Percentiles rank a stretch among this genome's conserved stretches.
Evolutionary conservation across 2,797 vertebrate genomes (phyloP).

Genomic region (Hephaestus fuliginosus): DNA sequence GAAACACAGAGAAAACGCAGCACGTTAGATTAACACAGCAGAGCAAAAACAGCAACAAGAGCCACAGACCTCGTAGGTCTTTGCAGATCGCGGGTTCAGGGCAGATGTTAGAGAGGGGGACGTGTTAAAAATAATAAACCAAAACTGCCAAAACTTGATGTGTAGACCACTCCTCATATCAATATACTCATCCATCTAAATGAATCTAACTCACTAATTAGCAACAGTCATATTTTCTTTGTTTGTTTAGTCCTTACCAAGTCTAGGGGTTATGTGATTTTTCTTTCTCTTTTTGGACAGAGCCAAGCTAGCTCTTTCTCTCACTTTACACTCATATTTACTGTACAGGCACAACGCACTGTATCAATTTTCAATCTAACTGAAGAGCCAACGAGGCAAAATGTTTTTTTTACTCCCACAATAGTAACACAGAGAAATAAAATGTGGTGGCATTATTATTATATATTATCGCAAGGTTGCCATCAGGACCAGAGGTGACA

Average conservation of each 20-base stretch:
- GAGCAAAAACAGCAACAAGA: neutral
- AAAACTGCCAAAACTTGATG: neutral
- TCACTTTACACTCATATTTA: neutral
- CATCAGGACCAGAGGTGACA: too few relatives aligned
- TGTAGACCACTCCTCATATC: neutral
- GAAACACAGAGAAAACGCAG: constrained; percentile 55
- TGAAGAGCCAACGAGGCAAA: too few relatives aligned
- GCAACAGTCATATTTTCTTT: neutral
- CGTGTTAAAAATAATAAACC: neutral
- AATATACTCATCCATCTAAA: neutral
- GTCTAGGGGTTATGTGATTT: neutral
- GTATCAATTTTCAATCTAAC: neutral
- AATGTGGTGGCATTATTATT: too few relatives aligned
- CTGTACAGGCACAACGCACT: neutral
- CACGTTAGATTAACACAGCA: constrained; percentile 46
- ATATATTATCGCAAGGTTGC: too few relatives aligned
- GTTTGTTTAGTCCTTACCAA: neutral
- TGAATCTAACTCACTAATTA: neutral
- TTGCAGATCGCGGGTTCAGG: neutral
- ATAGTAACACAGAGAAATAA: too few relatives aligned
- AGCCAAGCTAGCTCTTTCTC: neutral
- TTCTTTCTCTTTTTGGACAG: neutral
- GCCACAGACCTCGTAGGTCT: neutral
- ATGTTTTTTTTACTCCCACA: too few relatives aligned
- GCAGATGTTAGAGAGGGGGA: neutral